These are phyloP conservation scores for Tachina fera DNA, from an alignment of 2,888 invertebrate genomes.

Conservation along the genomic window DNA sequence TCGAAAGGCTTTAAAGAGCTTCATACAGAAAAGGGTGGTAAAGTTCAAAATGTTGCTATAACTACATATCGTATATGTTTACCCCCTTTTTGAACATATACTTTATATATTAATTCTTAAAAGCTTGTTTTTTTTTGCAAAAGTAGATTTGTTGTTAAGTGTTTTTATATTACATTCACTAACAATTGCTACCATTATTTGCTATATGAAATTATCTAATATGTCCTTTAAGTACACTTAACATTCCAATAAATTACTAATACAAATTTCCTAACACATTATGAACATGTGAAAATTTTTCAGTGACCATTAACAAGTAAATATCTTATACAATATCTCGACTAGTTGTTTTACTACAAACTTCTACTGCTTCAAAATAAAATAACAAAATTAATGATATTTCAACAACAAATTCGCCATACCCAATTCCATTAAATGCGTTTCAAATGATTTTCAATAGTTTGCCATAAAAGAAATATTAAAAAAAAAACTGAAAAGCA, in stretches of 20 bases:
- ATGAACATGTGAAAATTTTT: conserved; percentile 74
- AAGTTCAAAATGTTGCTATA: too few relatives aligned
- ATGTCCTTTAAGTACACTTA: not conserved
- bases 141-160: too few relatives aligned
- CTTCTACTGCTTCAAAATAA: not conserved
- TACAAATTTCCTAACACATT: conserved; percentile 36
- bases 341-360: conserved; percentile 1
- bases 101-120: too few relatives aligned
- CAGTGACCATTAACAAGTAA: conserved; percentile 81
- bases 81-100: too few relatives aligned
- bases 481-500: not conserved
- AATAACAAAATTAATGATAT: not conserved
- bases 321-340: conserved; percentile 74
- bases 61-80: too few relatives aligned
- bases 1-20: too few relatives aligned
- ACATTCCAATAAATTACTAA: conserved; percentile 34
- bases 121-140: too few relatives aligned
- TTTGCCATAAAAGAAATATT: conserved; percentile 47
- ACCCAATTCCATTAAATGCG: not conserved
- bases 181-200: too few relatives aligned
- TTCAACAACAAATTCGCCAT: conserved; percentile 18
- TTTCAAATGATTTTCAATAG: conserved; percentile 37
- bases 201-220: not conserved
- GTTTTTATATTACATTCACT: too few relatives aligned
- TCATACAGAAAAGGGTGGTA: too few relatives aligned